These are phyloP conservation scores for Pteropus alecto DNA, from an alignment of 2,113 vertebrate species.

Conservation along the genomic window DNA sequence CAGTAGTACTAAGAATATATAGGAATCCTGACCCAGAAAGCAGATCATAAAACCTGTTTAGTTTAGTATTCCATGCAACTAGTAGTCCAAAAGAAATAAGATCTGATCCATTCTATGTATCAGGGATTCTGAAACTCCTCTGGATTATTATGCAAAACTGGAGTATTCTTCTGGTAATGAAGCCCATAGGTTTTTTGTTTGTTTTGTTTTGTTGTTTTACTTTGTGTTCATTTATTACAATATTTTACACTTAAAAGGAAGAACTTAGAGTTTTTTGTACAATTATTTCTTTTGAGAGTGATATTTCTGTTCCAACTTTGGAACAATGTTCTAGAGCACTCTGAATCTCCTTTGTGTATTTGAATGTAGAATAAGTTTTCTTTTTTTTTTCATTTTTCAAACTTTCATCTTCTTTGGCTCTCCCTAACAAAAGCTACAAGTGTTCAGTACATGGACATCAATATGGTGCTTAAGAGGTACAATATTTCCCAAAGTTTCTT, in stretches of 20 bases:
- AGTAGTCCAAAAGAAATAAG: background rate
- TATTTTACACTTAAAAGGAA: background rate
- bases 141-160: background rate
- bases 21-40: background rate
- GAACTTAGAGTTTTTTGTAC: too few species aligned
- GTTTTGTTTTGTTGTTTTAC: background rate
- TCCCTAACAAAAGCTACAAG: background rate
- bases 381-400: slow-evolving; percentile 12
- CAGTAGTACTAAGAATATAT: background rate
- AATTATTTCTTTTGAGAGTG: background rate
- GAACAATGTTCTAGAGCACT: background rate
- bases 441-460: background rate
- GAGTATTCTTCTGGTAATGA: background rate
- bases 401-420: background rate
- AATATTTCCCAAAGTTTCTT: slow-evolving; percentile 10
- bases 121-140: background rate
- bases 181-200: background rate
- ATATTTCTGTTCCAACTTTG: background rate
- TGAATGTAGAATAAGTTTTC: background rate
- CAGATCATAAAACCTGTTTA: background rate
- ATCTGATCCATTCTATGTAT: background rate
- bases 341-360: background rate
- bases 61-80: background rate
- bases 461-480: background rate
- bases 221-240: background rate